Conservation (phyloP, 2,113 vertebrate genomes). For the Upupa epops region DNA sequence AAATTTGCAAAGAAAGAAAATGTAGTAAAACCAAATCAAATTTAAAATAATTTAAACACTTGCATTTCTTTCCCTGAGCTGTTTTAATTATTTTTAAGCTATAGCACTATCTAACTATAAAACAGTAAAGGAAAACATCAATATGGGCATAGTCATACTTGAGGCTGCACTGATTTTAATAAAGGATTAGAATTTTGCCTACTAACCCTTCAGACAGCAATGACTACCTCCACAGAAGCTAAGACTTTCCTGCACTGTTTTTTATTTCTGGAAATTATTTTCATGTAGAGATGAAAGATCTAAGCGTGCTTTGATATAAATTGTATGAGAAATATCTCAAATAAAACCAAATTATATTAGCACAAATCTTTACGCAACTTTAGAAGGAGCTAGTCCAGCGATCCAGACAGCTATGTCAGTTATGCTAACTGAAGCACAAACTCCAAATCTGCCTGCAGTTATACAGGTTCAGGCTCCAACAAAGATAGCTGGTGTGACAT, state of each 20-base stretch:
- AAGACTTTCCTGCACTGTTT: neutral
- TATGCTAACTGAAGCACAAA: neutral
- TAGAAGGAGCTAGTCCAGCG: neutral
- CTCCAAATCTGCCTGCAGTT: neutral
- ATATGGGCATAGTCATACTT: neutral
- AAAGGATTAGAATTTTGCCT: neutral
- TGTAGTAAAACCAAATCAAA: neutral
- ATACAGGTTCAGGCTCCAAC: neutral
- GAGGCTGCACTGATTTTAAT: neutral
- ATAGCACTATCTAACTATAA: neutral
- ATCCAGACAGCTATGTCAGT: neutral
- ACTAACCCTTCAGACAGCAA: neutral
- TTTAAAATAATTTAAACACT: neutral
- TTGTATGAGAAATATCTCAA: neutral
- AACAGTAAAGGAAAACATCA: neutral
- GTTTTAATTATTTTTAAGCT: neutral
- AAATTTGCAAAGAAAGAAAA: neutral
- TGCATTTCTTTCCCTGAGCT: neutral
- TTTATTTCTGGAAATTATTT: neutral
- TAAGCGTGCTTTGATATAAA: neutral
- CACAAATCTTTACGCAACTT: neutral
- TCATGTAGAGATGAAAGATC: neutral
- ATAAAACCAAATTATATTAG: neutral
- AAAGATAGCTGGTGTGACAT: neutral
- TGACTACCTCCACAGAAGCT: neutral